phyloP scores from a whole-genome alignment of 1,140 invertebrate species.

The Trachelipus rathkii region DNA sequence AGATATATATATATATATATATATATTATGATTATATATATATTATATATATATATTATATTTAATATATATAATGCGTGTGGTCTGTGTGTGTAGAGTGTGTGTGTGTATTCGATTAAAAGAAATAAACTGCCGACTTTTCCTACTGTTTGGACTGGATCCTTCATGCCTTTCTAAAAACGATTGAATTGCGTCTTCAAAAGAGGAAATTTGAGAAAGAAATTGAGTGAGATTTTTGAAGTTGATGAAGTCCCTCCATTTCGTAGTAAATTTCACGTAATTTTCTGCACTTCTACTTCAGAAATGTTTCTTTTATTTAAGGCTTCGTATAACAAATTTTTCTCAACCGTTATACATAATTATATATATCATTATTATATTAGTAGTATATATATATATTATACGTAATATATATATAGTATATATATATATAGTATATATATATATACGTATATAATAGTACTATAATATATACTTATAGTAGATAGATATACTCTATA shows the following conservation, averaged over 20 bases:
- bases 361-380: neutral
- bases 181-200: neutral
- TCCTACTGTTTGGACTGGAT: no score
- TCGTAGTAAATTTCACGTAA: neutral
- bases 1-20: neutral
- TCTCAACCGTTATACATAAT: neutral
- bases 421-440: neutral
- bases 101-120: no score
- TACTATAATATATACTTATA: no score
- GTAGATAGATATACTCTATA: no score
- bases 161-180: neutral
- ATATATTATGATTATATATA: conserved; percentile 15
- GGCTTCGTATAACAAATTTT: neutral
- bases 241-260: neutral
- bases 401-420: neutral
- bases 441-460: no score
- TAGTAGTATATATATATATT: no score
- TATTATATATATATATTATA: conserved; percentile 11
- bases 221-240: neutral
- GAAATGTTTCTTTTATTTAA: neutral
- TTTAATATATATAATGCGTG: neutral
- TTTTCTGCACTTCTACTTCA: neutral
- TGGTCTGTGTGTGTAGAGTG: no score
- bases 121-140: no score
- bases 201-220: neutral